These are phyloP conservation scores for Trichogramma dendrolimi DNA, from an alignment of 2,888 invertebrate species.

Conservation along the genomic window DNA sequence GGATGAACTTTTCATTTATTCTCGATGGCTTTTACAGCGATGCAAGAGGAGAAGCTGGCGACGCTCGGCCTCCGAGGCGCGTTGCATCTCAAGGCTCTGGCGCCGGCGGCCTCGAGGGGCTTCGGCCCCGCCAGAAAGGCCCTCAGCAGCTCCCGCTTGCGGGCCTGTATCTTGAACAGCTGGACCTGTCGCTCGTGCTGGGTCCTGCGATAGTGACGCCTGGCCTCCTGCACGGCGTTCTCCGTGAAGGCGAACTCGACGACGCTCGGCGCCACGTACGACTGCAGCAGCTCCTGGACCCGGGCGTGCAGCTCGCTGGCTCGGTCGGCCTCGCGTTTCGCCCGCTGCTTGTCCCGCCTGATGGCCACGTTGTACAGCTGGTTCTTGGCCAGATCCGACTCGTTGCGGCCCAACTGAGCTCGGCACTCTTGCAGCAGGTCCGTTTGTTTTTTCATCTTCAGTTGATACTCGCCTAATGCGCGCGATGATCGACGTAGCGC, in stretches of 20 bases:
- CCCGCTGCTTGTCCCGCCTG: conserved; percentile 50
- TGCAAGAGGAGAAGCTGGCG: too few relatives aligned
- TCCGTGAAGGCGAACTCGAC: conserved; percentile 16
- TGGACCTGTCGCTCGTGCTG: conserved; percentile 15
- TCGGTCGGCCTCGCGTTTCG: conserved; percentile 51
- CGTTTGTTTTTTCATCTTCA: conserved; percentile 58
- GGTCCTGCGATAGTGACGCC: conserved; percentile 1
- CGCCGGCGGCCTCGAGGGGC: conserved; percentile 12
- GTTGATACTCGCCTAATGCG: conserved; percentile 51
- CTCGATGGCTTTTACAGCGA: too few relatives aligned
- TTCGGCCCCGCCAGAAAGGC: conserved; percentile 12
- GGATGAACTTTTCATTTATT: too few relatives aligned
- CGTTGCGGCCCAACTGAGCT: conserved; percentile 50
- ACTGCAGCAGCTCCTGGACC: conserved; percentile 49
- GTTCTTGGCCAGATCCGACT: conserved; percentile 50
- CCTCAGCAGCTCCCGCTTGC: too few relatives aligned
- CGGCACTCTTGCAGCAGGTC: conserved; percentile 58
- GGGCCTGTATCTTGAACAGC: conserved; percentile 5
- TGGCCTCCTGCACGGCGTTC: conserved; percentile 16
- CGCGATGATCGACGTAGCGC: not conserved
- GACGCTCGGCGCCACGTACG: conserved; percentile 48
- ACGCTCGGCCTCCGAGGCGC: too few relatives aligned
- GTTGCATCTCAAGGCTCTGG: too few relatives aligned
- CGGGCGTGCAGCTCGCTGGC: conserved; percentile 46
- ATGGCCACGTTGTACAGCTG: conserved; percentile 45